Percentiles rank a stretch among this genome's conserved stretches.
These are phyloP conservation scores for Sitophilus oryzae DNA, from an alignment of 1,140 invertebrate genomes.

Conservation along the genomic window DNA sequence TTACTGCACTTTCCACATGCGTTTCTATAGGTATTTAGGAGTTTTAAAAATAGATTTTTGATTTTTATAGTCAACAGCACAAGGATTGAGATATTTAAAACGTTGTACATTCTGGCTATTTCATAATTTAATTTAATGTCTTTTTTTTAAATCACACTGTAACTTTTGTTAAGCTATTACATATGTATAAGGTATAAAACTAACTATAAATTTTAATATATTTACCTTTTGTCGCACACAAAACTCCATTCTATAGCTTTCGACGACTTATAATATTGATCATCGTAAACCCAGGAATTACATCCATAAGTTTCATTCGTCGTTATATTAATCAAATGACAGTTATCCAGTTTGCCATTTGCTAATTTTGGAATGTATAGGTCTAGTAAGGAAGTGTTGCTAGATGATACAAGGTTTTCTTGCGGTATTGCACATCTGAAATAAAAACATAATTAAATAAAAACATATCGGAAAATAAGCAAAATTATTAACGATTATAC, in stretches of 20 bases:
- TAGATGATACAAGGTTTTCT: constrained; percentile 43
- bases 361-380: constrained; percentile 49
- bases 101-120: too few relatives aligned
- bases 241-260: constrained; percentile 77
- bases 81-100: too few relatives aligned
- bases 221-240: constrained; percentile 61
- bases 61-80: too few relatives aligned
- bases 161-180: too few relatives aligned
- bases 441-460: constrained; percentile 6
- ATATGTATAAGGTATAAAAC: background rate
- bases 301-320: constrained; percentile 50
- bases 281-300: constrained; percentile 64
- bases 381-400: constrained; percentile 50
- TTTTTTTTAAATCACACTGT: too few relatives aligned
- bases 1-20: too few relatives aligned
- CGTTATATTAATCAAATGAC: constrained; percentile 48
- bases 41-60: too few relatives aligned
- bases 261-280: constrained; percentile 61
- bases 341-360: constrained; percentile 50
- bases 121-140: too few relatives aligned
- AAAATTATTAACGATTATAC: too few relatives aligned
- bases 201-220: background rate
- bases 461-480: constrained; percentile 1
- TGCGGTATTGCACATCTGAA: constrained; percentile 59
- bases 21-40: too few relatives aligned